Percentiles rank a stretch among this genome's conserved stretches.
Evolutionary conservation across 1,140 invertebrate species (phyloP).

Genomic region (Hesperophylax magnus): DNA sequence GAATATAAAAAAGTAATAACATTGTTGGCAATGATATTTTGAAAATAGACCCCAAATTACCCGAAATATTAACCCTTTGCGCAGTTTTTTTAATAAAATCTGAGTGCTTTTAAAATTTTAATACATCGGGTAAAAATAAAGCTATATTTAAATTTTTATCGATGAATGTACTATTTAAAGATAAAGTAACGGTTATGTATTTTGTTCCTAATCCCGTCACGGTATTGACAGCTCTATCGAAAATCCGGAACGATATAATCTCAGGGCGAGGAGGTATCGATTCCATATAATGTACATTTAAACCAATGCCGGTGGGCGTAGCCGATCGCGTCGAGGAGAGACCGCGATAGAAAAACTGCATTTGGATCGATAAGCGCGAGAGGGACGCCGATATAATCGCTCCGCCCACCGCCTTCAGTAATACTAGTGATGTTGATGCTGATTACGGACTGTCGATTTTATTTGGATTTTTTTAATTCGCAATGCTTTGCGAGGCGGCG

Average conservation of each 20-base stretch:
- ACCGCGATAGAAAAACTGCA: conserved; percentile 44
- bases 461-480: conserved; percentile 35
- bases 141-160: too few relatives aligned
- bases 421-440: conserved; percentile 29
- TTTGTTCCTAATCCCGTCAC: background rate
- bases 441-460: conserved; percentile 39
- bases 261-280: conserved; percentile 23
- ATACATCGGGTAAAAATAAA: too few relatives aligned
- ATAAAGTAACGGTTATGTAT: conserved; percentile 1
- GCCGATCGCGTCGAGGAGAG: conserved; percentile 33
- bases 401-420: conserved; percentile 43
- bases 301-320: conserved; percentile 38
- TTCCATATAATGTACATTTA: conserved; percentile 43
- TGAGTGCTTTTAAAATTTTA: too few relatives aligned
- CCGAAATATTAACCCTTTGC: too few relatives aligned
- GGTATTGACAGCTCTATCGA: conserved; percentile 15
- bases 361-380: conserved; percentile 31
- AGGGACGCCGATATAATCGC: background rate
- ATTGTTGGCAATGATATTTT: too few relatives aligned
- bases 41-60: too few relatives aligned
- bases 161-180: too few relatives aligned
- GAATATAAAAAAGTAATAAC: too few relatives aligned
- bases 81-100: too few relatives aligned
- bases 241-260: background rate
- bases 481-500: conserved; percentile 5